These are phyloP conservation scores for Erpornis zantholeuca DNA, from an alignment of 2,113 vertebrate genomes.

Conservation along the genomic window DNA sequence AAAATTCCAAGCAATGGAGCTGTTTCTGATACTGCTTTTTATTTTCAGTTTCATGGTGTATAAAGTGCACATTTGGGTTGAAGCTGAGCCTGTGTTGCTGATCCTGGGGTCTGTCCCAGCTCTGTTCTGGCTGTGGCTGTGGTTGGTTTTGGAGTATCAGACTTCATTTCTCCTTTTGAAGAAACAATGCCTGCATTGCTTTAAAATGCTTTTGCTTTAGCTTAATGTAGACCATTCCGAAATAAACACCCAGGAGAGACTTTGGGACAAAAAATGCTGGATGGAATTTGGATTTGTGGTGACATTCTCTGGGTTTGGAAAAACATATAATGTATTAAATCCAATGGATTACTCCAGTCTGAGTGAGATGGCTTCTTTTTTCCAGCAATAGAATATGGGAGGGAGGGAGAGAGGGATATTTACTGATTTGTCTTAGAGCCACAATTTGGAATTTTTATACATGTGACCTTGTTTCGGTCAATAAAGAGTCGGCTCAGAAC, in stretches of 20 bases:
- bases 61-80: background rate
- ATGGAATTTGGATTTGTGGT: background rate
- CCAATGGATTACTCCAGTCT: background rate
- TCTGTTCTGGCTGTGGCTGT: background rate
- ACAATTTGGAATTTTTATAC: background rate
- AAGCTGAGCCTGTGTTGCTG: background rate
- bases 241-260: background rate
- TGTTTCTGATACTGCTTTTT: background rate
- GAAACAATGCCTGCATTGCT: background rate
- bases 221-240: background rate
- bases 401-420: background rate
- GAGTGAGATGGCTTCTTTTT: background rate
- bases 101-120: background rate
- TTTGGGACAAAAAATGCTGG: background rate
- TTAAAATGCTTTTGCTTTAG: slow-evolving; percentile 4
- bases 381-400: background rate
- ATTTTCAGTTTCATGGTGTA: background rate
- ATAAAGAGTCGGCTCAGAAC: background rate
- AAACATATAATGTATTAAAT: slow-evolving; percentile 28
- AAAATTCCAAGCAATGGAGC: background rate
- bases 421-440: background rate
- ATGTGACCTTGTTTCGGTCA: background rate
- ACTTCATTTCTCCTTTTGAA: background rate
- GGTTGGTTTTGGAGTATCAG: background rate
- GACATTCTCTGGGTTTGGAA: background rate